Evolutionary conservation across 2,113 vertebrate species (phyloP), one percentile per base, ranked within the genome.

Genomic region (Odocoileus hemionus): DNA sequence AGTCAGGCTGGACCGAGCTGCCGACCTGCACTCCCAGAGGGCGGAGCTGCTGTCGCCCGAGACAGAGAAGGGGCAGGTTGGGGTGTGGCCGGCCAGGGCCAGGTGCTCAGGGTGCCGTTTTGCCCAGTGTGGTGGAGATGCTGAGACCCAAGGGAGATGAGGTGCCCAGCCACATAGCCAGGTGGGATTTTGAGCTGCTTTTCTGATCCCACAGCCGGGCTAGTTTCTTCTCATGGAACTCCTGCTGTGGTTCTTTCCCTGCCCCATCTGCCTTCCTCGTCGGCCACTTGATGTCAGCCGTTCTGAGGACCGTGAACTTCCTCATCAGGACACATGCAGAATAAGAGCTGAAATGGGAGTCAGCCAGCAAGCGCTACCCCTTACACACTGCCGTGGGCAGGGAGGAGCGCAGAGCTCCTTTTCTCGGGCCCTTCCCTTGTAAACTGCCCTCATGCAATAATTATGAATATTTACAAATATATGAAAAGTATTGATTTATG

Each of bases 331-430:
- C 15, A 28, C 17, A 17, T 67, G 25, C 47, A 60, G n/a, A 43
- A n/a, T 11, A 7, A 28, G 33, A 57, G 25, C 36, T 61, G 86
- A 28, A 6, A 19, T 76, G 61, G 1, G 9, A 16, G 6, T 4
- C 6, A 7, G 43, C 26, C 28, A 21, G 16, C 23, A 1, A 47
- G 1, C 36, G 16, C 7, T 8, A 3, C 13, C 33, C 58, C n/a
- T 60, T 14, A 2, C 9, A 15, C 15, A 1, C 26, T 25, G 13
- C 17, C 12, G 1, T 13, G 3, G 25, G 7, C 0, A 0, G 58
- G 2, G 9, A 45, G 30, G 47, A 19, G 45, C n/a, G 0, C 28
- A 17, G 43, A 10, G 2, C 4, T 33, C 21, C 0, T 80, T 60
- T 64, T 30, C 85, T 11, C 19, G 14, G 23, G 4, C 70, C 45